Evolutionary conservation across 2,888 invertebrate genomes (phyloP), one percentile per base, ranked within the genome.

Genomic region (Drosophila neotestacea): DNA sequence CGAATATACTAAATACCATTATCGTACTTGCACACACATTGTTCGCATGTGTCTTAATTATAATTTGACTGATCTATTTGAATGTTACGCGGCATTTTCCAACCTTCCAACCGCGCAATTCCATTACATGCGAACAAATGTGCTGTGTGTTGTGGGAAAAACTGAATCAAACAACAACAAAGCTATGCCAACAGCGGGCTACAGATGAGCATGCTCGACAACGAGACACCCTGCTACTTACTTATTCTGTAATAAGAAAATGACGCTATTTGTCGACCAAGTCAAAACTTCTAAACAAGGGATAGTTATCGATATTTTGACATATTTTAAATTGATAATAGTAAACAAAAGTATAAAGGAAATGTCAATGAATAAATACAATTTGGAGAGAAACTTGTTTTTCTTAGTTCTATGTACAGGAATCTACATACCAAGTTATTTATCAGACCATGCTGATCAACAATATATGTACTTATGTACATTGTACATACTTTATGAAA

Each of bases 41-140:
- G 42, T 44, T 32, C 22, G 42, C 38, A 44, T 48, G 41, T 42
- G 48, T 66, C 36, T 62, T 62, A 58, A 58, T 54, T 69, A 46
- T 69, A 70, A 55, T 55, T 51, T 41, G 36, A 59, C 36, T 55
- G 50, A 70, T 55, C 51, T 58, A 70, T 56, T 66, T 65, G 61
- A 56, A 56, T 58, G 42, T 39, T 48, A 38, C 22, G 38, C 70
- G 44, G 44, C 36, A 58, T 36, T 56, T 56, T 36, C 46, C 16
- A 38, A 22, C 22, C 22, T 22, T 22, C 22, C 22, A 22, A 52
- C 32, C 56, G 22, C 67, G 27, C 27, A 28, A 56, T 46, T 55
- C 55, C 51, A 41, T 56, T 50, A 50, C 28, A 13, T 39, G 30
- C 22, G 38, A 46, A 44, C 44, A 52, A 58, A 36, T 58, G 46